Evolutionary conservation across 2,113 vertebrate species (phyloP).

Genomic region (Coryphaenoides rupestris): DNA sequence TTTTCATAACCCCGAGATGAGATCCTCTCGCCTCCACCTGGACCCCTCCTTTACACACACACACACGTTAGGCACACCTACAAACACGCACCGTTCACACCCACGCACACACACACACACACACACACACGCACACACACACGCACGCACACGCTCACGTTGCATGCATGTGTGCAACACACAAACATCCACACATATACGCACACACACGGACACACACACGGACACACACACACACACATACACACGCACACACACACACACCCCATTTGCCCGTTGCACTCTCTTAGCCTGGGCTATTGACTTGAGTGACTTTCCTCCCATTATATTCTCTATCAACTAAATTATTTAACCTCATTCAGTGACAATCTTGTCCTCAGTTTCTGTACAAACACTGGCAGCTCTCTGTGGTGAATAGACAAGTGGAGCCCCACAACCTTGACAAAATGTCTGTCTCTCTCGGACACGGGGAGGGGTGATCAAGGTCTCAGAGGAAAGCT

Average conservation of each 20-base stretch:
- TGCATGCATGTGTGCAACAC: no score
- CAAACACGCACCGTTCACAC: conserved; percentile 25
- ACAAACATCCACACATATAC: conserved; percentile 15
- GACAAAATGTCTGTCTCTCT: neutral
- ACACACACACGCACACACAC: conserved; percentile 4
- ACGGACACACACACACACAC: conserved; percentile 8
- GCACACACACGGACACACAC: conserved; percentile 11
- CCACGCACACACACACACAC: conserved; percentile 22
- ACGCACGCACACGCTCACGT: conserved; percentile 26
- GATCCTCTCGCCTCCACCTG: conserved; percentile 66
- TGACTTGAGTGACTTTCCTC: conserved; percentile 68
- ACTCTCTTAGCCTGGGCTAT: conserved; percentile 43
- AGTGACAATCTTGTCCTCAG: conserved; percentile 48
- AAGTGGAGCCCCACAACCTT: conserved; percentile 27
- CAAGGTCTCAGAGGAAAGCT: neutral
- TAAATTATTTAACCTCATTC: conserved; percentile 72
- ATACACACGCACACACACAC: conserved; percentile 29
- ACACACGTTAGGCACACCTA: conserved; percentile 6
- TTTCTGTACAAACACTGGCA: conserved; percentile 30
- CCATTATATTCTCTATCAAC: conserved; percentile 70
- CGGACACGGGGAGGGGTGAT: neutral
- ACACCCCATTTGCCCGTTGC: neutral
- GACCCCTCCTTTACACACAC: conserved; percentile 38
- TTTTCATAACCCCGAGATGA: conserved; percentile 74
- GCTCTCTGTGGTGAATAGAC: conserved; percentile 31